Percentiles rank a stretch among this genome's conserved stretches.
Conservation (phyloP, 2,113 vertebrate genomes). For the Sarotherodon lohbergeri region DNA sequence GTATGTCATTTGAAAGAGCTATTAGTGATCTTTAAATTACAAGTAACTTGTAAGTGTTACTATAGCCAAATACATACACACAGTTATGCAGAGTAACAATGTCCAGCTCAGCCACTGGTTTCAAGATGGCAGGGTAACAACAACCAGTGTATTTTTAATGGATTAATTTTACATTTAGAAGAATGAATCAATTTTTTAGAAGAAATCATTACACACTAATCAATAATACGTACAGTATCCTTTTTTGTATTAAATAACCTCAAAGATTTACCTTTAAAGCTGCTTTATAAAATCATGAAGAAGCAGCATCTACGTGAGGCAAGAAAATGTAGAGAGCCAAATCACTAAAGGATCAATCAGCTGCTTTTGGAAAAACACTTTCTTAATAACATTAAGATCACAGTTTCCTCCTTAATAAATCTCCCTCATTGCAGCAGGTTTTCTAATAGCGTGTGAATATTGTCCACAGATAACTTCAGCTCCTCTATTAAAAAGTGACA, state of each 20-base stretch:
- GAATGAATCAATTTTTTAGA: fast-evolving
- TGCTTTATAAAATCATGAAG: neutral
- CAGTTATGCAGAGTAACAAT: neutral
- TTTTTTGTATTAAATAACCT: neutral
- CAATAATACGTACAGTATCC: fast-evolving
- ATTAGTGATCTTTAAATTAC: neutral
- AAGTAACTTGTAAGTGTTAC: neutral
- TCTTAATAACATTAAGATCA: neutral
- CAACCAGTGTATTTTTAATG: neutral
- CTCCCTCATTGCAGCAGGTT: neutral
- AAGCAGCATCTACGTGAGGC: neutral
- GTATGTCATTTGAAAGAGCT: neutral
- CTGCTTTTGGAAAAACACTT: neutral
- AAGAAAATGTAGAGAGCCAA: neutral
- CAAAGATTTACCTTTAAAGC: neutral
- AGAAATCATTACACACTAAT: neutral
- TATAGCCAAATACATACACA: neutral
- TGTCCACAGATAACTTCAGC: fast-evolving
- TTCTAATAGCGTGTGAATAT: neutral
- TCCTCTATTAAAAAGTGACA: neutral
- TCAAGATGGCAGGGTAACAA: neutral
- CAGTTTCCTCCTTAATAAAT: neutral
- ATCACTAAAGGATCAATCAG: neutral
- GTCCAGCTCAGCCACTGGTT: neutral
- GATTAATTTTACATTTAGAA: neutral